These are phyloP conservation scores for Peribatodes rhomboidaria DNA, from an alignment of 2,888 invertebrate species.

Conservation along the genomic window DNA sequence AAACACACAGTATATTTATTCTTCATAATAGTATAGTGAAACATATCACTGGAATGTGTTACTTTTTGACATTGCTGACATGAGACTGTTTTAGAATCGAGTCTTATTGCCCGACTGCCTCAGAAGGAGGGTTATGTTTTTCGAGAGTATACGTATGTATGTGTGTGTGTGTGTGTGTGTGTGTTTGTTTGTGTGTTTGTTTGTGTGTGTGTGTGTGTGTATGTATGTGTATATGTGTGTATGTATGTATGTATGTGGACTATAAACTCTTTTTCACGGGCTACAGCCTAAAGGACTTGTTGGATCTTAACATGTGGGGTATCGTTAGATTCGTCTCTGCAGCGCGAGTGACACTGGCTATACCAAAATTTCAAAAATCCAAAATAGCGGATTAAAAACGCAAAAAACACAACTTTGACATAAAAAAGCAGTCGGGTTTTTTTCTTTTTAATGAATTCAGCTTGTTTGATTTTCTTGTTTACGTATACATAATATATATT, in stretches of 20 bases:
- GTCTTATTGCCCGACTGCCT: neutral
- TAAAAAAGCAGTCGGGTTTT: constrained; percentile 18
- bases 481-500: constrained; percentile 13
- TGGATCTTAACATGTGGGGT: neutral
- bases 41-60: constrained; percentile 18
- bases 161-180: neutral
- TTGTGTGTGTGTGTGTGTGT: neutral
- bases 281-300: constrained; percentile 5
- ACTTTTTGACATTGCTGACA: constrained; percentile 17
- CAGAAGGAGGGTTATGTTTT: neutral
- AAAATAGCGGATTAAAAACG: constrained; percentile 16
- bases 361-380: constrained; percentile 5
- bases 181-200: neutral
- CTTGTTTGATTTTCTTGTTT: constrained; percentile 7
- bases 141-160: neutral
- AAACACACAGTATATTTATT: constrained; percentile 16
- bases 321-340: constrained; percentile 5
- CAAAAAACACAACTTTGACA: constrained; percentile 19
- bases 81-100: constrained; percentile 17
- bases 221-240: neutral
- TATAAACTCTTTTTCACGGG: constrained; percentile 1
- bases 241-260: constrained; percentile 13
- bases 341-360: constrained; percentile 6
- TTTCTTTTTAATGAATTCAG: constrained; percentile 18
- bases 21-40: constrained; percentile 18